Base-by-base conservation (phyloP, 2,797 vertebrate genomes). In the Macrochelys suwanniensis region DNA sequence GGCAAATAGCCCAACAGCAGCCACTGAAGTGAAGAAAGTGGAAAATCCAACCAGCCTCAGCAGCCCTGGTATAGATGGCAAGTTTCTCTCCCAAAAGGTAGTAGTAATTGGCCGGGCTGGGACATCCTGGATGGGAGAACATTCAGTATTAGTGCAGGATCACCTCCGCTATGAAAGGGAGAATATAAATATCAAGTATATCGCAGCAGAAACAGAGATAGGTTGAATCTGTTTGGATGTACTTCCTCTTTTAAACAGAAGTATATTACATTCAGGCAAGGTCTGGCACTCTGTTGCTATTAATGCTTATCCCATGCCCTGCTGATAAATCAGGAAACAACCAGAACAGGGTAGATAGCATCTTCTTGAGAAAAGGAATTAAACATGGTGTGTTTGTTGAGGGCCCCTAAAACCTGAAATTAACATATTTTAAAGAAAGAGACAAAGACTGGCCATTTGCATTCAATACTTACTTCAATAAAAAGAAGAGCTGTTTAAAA, bases 31-130 rank as follows among this genome's bases (percentile, higher is more conserved):
- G 84, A 99, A 93, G 95, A 99, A 84, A 87, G 98, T 93, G 80
- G 99, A 99, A 95, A 98, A 93, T 57, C 99, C 99, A 91, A 99
- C 61, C 80, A 99, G 89, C 95, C 97, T 99, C 33, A 99, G 85
- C 92, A 99, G 97, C 53, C 99, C 99, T 1, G 99, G 98, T 8
- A 99, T 98, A 1, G 99, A 99, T 0, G 99, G 99, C 97, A 99
- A 82, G 88, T 99, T 98, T 95, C 99, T 99, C 98, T 99, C 99
- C 99, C 98, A 99, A 97, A 99, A 99, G 68, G 98, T 99, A 82
- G 98, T 98, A 90, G 96, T 97, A 92, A 99, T 99, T 6, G 99
- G 99, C 47, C 91, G 88, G 0, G 98, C 98, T 25, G 99, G 99
- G 47, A 99, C 98, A 68, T 99, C 99, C 99, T 99, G 97, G 23